These are phyloP conservation scores for Marisa cornuarietis DNA, from an alignment of 1,140 invertebrate genomes.

Conservation along the genomic window DNA sequence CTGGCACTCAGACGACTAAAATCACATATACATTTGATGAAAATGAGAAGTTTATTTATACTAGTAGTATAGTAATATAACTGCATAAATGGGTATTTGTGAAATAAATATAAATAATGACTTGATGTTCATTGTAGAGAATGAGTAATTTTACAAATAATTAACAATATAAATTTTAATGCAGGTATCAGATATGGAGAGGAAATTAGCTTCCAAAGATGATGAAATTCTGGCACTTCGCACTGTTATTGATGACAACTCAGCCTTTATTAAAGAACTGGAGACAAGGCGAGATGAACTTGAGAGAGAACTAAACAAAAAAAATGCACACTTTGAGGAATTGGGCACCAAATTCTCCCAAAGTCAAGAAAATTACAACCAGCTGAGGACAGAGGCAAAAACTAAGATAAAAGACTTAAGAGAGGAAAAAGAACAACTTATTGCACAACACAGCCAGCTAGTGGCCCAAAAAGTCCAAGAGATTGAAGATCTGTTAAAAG, in stretches of 20 bases:
- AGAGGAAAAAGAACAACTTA: slow-evolving; percentile 40
- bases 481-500: slow-evolving; percentile 24
- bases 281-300: slow-evolving; percentile 31
- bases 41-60: too few relatives aligned
- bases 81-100: too few relatives aligned
- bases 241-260: slow-evolving; percentile 39
- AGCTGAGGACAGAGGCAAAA: slow-evolving; percentile 41
- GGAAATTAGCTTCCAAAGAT: slow-evolving; percentile 32
- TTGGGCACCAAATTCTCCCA: slow-evolving; percentile 24
- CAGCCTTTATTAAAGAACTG: slow-evolving; percentile 23
- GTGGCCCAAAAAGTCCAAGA: slow-evolving; percentile 28
- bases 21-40: too few relatives aligned
- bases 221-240: slow-evolving; percentile 42
- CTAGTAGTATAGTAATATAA: too few relatives aligned
- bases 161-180: slow-evolving; percentile 7
- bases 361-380: slow-evolving; percentile 48
- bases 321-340: slow-evolving; percentile 20
- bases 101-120: too few relatives aligned
- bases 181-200: slow-evolving; percentile 34
- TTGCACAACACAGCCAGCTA: slow-evolving; percentile 25
- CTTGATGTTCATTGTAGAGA: too few relatives aligned
- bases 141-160: neutral
- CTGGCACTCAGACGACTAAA: too few relatives aligned
- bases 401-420: slow-evolving; percentile 43
- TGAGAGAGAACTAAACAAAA: slow-evolving; percentile 26